Percentiles rank a stretch among this genome's conserved stretches.
These are phyloP conservation scores for Grantiella picta DNA, from an alignment of 2,113 vertebrate genomes.

Conservation along the genomic window DNA sequence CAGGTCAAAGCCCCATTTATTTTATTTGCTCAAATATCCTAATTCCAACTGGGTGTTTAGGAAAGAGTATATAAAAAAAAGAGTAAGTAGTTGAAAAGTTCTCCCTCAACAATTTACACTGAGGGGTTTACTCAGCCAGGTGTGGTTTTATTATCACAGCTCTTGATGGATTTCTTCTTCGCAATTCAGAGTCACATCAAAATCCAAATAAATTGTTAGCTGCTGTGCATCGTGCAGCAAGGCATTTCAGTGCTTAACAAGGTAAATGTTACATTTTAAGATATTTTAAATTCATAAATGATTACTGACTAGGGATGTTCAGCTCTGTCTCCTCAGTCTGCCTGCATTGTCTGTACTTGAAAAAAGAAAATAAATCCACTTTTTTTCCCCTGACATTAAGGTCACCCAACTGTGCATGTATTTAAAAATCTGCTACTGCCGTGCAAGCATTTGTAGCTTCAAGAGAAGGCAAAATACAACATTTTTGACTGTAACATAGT, in stretches of 20 bases:
- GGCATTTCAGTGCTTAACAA: background rate
- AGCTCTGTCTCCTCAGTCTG: background rate
- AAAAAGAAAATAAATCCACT: background rate
- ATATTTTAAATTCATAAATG: background rate
- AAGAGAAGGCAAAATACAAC: rapidly evolving
- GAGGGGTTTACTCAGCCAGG: background rate
- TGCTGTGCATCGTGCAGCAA: background rate
- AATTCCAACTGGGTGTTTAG: background rate
- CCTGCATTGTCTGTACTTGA: background rate
- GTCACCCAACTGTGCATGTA: background rate
- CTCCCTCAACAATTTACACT: background rate
- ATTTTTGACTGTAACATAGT: background rate
- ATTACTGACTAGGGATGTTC: background rate
- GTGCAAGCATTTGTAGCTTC: background rate
- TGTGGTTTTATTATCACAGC: background rate
- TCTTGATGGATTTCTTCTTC: background rate
- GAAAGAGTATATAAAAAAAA: background rate
- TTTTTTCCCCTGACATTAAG: background rate
- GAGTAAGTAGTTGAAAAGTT: background rate
- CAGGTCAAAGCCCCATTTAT: background rate
- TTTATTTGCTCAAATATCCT: background rate
- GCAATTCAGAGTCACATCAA: background rate
- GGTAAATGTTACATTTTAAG: background rate
- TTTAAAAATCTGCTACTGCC: background rate
- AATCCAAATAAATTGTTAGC: background rate